phyloP scores from a whole-genome alignment of 2,113 vertebrate genomes.

The Alosa alosa region DNA sequence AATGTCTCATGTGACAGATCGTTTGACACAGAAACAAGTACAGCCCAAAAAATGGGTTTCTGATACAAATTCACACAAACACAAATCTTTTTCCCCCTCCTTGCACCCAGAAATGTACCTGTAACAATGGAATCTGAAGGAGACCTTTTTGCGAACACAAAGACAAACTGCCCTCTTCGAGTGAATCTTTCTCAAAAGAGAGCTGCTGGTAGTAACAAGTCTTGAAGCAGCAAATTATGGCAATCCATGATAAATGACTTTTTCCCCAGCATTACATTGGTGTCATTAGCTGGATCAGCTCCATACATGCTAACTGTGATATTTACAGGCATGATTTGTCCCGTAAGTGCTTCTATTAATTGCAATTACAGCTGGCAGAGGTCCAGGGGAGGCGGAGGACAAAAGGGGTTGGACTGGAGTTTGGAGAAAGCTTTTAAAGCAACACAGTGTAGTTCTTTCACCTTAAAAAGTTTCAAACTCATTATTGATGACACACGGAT shows the following conservation, averaged over 20 bases:
- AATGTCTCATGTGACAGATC: background rate
- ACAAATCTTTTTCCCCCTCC: background rate
- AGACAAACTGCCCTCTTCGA: background rate
- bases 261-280: constrained; percentile 12
- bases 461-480: no score
- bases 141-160: background rate
- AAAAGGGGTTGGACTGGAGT: constrained; percentile 25
- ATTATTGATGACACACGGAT: no score
- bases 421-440: constrained; percentile 23
- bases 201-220: background rate
- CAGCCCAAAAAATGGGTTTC: background rate
- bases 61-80: background rate
- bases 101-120: background rate
- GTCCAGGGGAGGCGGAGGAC: constrained; percentile 30
- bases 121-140: background rate
- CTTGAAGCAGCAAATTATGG: constrained; percentile 11
- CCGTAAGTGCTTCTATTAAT: constrained; percentile 41
- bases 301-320: constrained; percentile 6
- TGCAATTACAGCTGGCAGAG: constrained; percentile 34
- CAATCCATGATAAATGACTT: constrained; percentile 8
- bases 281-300: constrained; percentile 11
- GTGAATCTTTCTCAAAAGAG: background rate
- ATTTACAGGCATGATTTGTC: constrained; percentile 32
- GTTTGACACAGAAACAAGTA: constrained; percentile 6
- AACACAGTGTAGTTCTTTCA: no score